These are phyloP conservation scores for Macroglossus sobrinus DNA, from an alignment of 2,113 vertebrate genomes.

Conservation along the genomic window DNA sequence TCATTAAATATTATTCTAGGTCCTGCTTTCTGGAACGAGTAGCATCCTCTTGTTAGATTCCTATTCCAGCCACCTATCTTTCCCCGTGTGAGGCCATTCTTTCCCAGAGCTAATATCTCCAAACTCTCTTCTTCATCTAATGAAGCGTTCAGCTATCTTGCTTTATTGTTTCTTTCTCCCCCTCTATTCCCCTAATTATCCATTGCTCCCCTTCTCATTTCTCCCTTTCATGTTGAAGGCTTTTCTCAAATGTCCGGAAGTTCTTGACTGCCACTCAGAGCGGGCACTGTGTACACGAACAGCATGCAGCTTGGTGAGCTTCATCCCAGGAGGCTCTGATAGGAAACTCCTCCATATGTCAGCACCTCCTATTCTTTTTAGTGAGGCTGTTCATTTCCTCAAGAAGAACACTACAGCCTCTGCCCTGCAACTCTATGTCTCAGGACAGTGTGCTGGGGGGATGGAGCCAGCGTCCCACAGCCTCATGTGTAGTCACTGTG, in stretches of 20 bases:
- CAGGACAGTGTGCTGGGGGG: neutral
- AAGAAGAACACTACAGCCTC: neutral
- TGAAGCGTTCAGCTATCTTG: neutral
- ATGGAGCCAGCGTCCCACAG: neutral
- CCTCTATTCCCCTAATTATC: neutral
- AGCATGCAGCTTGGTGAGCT: neutral
- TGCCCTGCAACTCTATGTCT: neutral
- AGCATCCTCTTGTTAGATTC: neutral
- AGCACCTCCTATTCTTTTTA: neutral
- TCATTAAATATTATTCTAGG: neutral
- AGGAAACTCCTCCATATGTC: neutral
- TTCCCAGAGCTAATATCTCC: neutral
- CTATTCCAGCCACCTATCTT: no score
- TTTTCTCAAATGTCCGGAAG: neutral
- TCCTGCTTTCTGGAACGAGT: neutral
- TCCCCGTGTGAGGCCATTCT: neutral
- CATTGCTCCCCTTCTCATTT: neutral
- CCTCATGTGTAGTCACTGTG: no score
- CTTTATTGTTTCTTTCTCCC: neutral
- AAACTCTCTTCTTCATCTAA: neutral
- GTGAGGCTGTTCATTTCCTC: neutral
- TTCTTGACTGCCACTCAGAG: neutral
- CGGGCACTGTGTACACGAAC: fast-evolving
- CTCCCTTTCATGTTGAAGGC: neutral
- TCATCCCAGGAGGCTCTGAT: neutral